These are phyloP conservation scores for Miichthys miiuy DNA, from an alignment of 2,797 vertebrate genomes.

Conservation along the genomic window DNA sequence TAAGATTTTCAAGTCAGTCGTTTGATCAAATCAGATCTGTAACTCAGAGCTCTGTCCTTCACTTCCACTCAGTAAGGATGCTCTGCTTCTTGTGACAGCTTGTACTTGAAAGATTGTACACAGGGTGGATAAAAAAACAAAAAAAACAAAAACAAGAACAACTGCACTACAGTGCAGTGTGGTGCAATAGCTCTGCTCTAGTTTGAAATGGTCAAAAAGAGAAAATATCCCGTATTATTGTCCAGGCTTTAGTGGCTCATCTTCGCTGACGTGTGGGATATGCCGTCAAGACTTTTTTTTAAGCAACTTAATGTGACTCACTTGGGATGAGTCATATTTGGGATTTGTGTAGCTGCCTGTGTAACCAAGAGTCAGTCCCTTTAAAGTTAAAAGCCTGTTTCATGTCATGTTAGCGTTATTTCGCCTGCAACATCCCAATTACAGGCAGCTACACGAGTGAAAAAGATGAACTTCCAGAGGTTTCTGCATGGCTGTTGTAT, in stretches of 20 bases:
- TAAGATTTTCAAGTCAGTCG: constrained; percentile 43
- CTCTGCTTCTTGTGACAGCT: constrained; percentile 23
- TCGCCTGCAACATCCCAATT: constrained; percentile 20
- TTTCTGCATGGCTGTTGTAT: constrained; percentile 35
- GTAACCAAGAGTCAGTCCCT: not conserved
- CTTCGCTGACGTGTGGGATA: constrained; percentile 53
- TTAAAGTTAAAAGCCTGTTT: constrained; percentile 10
- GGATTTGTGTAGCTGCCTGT: constrained; percentile 49
- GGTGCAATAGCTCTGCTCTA: constrained; percentile 14
- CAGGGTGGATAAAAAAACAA: constrained; percentile 10
- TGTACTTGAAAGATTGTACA: constrained; percentile 30
- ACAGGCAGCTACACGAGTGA: constrained; percentile 37
- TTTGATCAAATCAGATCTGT: constrained; percentile 46
- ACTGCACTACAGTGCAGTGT: constrained; percentile 3
- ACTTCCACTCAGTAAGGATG: constrained; percentile 28
- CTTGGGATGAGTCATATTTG: constrained; percentile 59
- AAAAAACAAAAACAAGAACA: constrained; percentile 48
- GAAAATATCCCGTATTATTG: constrained; percentile 18
- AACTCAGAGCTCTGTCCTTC: constrained; percentile 42
- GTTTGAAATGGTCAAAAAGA: not conserved
- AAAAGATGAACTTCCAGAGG: constrained; percentile 14
- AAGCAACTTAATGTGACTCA: constrained; percentile 58
- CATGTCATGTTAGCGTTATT: constrained; percentile 13
- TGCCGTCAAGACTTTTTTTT: constrained; percentile 29
- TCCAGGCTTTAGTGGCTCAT: constrained; percentile 30